Conservation (phyloP, 2,797 vertebrate genomes). For the Phataginus tetradactyla region DNA sequence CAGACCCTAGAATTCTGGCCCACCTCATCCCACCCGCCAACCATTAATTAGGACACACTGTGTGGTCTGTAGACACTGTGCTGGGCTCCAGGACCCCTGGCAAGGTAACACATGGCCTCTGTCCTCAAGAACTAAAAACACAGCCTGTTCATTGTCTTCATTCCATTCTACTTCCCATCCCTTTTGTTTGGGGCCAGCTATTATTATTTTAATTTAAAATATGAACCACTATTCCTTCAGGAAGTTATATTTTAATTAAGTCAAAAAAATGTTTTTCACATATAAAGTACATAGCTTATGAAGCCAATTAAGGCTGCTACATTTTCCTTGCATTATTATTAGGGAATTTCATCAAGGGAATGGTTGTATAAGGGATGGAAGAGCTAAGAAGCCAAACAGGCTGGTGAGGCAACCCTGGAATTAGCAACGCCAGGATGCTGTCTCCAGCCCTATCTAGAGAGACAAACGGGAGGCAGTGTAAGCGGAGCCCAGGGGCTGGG, state of each 20-base stretch:
- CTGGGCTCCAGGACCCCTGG: not conserved
- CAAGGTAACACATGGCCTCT: not conserved
- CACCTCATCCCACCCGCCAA: not conserved
- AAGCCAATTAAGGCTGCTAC: not conserved
- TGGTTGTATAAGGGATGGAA: not conserved
- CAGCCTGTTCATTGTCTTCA: not conserved
- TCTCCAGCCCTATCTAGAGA: not conserved
- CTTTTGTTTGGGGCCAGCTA: not conserved
- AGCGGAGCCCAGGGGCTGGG: not conserved
- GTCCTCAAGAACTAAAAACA: not conserved
- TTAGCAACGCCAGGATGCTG: not conserved
- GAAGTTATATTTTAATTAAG: not conserved
- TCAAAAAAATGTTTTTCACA: not conserved
- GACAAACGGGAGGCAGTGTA: fast-evolving
- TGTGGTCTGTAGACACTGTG: not conserved
- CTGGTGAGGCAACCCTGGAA: no score
- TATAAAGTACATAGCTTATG: not conserved
- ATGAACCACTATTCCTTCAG: not conserved
- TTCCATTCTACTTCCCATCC: not conserved
- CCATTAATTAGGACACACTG: fast-evolving
- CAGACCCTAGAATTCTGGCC: not conserved
- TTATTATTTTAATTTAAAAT: not conserved
- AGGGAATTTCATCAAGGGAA: not conserved
- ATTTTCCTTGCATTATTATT: not conserved
- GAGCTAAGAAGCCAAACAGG: not conserved